These are phyloP conservation scores for Phalacrocorax brasilianus DNA, from an alignment of 2,113 vertebrate species.

Conservation along the genomic window DNA sequence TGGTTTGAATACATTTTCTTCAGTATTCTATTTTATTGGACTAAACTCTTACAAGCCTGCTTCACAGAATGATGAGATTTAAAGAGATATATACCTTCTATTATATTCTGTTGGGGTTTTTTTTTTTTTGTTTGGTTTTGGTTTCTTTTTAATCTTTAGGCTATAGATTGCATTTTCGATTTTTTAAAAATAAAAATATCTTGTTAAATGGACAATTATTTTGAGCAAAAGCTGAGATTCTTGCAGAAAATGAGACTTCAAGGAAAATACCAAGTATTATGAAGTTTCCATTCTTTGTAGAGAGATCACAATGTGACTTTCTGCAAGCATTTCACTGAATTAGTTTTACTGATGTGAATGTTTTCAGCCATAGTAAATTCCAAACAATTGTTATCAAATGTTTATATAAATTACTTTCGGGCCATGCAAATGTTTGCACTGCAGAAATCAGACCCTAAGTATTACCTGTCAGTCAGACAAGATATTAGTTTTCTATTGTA, in stretches of 20 bases:
- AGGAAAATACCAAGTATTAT: not conserved
- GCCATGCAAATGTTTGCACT: not conserved
- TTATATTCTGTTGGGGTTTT: not conserved
- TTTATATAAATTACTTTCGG: not conserved
- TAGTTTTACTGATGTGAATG: not conserved
- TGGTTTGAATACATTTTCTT: not conserved
- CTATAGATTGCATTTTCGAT: not conserved
- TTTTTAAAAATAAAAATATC: not conserved
- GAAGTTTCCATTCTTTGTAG: not conserved
- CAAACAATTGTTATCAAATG: not conserved
- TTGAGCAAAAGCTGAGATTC: not conserved
- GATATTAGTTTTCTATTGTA: not conserved
- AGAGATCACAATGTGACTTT: not conserved
- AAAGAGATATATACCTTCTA: not conserved
- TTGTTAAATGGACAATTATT: not conserved
- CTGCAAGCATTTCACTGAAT: not conserved
- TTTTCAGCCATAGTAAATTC: not conserved
- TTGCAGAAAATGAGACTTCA: not conserved
- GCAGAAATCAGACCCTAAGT: not conserved
- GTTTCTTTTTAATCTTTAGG: not conserved
- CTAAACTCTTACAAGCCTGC: not conserved
- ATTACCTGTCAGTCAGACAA: conserved; percentile 6
- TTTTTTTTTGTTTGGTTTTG: not conserved
- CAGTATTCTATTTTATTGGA: not conserved
- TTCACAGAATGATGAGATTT: not conserved